Base-by-base conservation (phyloP, 2,888 invertebrate genomes). In the Leucoma salicis region DNA sequence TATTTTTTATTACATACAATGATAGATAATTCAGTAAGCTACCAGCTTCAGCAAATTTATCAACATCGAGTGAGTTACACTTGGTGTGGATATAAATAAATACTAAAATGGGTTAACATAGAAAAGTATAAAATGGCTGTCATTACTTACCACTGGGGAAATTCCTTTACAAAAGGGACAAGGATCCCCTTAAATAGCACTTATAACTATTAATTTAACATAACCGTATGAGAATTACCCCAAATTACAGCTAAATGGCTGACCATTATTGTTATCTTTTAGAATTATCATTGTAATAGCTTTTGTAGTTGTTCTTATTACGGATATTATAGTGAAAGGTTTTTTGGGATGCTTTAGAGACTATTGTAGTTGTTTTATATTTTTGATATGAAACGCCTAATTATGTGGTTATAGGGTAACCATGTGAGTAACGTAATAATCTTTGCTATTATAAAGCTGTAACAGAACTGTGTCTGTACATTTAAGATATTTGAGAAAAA, bases 221-320 rank as follows among this genome's bases (percentile, higher is more conserved):
- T 48, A 51, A 45, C 36, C 38, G 36, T 51, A 45, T 54, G 36
- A 42, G 43, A 50, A 59, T 60, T 53, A 54, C 50, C 45, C 48
- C 35, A 37, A 52, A 48, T 39, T 42, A 39, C 34, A 42, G 57
- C 53, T 46, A 66, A 74, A 61, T 56, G 58, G 49, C 3, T 35
- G n/a, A 44, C 62, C 43, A 65, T 77, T 76, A 65, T 48, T 53
- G 59, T 72, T 72, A 74, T 74, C 70, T 69, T 62, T 62, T 52
- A 57, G 46, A 47, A 53, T 57, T 60, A 71, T 66, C 63, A 58
- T 65, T 69, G 62, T 63, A 70, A 75, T 67, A 50, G 53, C 41
- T 46, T 32, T 56, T 59, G 55, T 59, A 59, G 42, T 59, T 29
- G 29, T 14, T 12, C 5, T 29, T 29, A 29, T 21, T 21, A 21